Evolutionary conservation across 2,113 vertebrate species (phyloP), one percentile per base, ranked within the genome.

Genomic region (Opisthocomus hoazin): DNA sequence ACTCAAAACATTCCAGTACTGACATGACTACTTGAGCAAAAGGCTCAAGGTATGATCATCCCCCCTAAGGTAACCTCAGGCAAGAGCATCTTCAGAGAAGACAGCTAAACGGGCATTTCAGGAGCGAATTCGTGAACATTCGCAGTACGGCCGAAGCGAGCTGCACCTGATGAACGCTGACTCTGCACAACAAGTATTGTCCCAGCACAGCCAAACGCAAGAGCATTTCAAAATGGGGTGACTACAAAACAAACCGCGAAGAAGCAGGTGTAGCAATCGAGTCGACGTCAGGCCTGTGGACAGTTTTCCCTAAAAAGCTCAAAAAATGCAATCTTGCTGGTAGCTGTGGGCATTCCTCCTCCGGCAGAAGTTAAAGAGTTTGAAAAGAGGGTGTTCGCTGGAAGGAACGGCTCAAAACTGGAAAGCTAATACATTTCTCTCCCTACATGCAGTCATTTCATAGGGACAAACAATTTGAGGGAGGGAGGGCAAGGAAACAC

Each of bases 1-100:
- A 37, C 43, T 30, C 53, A 12, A 15, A 54, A 20, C 4, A 60
- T 65, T 68, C 80, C 94, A 46, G 23, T 9, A 32, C 24, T 16
- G n/a, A 17, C 19, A 43, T 0, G 1, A 58, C 32, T 29, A 17
- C 4, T 37, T 0, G 0, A 84, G n/a, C 41, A 71, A 34, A 75
- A 79, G 17, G 29, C 43, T 83, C 21, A 8, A 27, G 41, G 32
- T 9, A 14, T 0, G 4, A 27, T 34, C 45, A 85, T 37, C 84
- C 84, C 84, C 63, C 46, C 53, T 26, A 27, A 89, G 27, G 36
- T 11, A 79, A 76, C 46, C 16, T 57, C 56, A 26, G 4, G 14
- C 21, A 48, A 51, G 26, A 84, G 36, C 16, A 41, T 41, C 61
- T 74, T 71, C 88, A 63, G 60, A 84, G 32, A 30, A 65, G 68